Percentiles rank a stretch among this genome's conserved stretches.
Evolutionary conservation across 2,888 invertebrate species (phyloP).

Genomic region (Ptychoptera contaminata): DNA sequence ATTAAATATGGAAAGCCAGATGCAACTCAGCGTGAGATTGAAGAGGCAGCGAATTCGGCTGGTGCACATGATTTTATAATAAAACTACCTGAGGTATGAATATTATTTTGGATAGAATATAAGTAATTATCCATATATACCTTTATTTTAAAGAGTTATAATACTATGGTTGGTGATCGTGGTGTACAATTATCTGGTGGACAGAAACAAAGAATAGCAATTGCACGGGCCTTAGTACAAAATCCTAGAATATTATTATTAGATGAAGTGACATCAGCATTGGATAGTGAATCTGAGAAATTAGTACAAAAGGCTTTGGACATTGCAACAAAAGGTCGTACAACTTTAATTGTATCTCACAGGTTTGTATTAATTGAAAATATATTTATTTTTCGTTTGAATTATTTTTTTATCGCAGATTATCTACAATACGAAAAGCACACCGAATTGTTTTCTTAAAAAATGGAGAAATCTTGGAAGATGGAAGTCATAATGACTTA

Average conservation of each 20-base stretch:
- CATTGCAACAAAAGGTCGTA: constrained; percentile 53
- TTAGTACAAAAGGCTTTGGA: constrained; percentile 70
- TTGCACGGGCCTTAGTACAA: constrained; percentile 65
- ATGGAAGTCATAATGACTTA: constrained; percentile 59
- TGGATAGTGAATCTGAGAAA: constrained; percentile 67
- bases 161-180: constrained; percentile 62
- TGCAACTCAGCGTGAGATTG: constrained; percentile 51
- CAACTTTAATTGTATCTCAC: constrained; percentile 63
- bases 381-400: constrained; percentile 16
- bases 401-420: constrained; percentile 54
- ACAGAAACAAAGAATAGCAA: constrained; percentile 73
- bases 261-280: constrained; percentile 74
- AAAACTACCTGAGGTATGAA: constrained; percentile 52
- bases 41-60: constrained; percentile 54
- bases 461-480: constrained; percentile 53
- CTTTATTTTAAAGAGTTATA: constrained; percentile 47
- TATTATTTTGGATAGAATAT: neutral
- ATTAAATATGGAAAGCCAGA: constrained; percentile 56
- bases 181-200: constrained; percentile 72
- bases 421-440: constrained; percentile 55
- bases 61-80: constrained; percentile 64
- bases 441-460: constrained; percentile 54
- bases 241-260: constrained; percentile 58
- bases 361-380: too few species aligned
- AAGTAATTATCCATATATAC: neutral